phyloP scores from a whole-genome alignment of 1,140 invertebrate genomes.

The Papilio aristodemus region DNA sequence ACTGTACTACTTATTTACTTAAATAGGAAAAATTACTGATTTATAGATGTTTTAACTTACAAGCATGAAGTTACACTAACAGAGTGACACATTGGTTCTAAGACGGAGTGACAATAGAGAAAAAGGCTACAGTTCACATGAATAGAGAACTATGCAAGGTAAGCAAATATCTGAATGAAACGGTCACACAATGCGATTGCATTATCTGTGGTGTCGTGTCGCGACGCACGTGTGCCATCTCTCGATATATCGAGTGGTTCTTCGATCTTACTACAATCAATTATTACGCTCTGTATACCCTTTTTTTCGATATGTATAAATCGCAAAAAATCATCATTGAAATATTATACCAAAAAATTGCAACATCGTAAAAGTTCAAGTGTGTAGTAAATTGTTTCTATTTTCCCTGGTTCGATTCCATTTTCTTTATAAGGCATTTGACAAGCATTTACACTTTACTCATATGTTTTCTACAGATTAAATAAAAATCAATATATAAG shows the following conservation, averaged over 20 bases:
- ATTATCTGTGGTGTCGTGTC: conserved; percentile 36
- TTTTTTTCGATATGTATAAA: conserved; percentile 38
- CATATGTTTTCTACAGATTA: no score
- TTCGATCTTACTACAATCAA: conserved; percentile 46
- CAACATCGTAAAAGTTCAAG: no score
- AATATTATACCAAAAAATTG: not conserved
- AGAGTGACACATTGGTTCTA: conserved; percentile 18
- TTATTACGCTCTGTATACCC: conserved; percentile 55
- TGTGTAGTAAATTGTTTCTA: no score
- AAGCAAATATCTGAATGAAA: conserved; percentile 67
- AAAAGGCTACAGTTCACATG: conserved; percentile 45
- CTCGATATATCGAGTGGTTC: conserved; percentile 36
- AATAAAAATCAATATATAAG: no score
- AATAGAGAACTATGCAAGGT: conserved; percentile 45
- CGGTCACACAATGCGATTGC: conserved; percentile 52
- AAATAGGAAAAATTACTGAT: not conserved
- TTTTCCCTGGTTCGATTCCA: no score
- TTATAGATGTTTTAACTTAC: not conserved
- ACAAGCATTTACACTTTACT: no score
- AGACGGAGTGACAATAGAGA: conserved; percentile 41
- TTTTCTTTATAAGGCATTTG: no score
- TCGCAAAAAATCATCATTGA: not conserved
- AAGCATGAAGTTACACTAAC: conserved; percentile 10
- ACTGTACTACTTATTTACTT: no score
- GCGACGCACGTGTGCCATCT: conserved; percentile 55